Evolutionary conservation across 2,113 vertebrate species (phyloP), one percentile per base, ranked within the genome.

Genomic region (Prochilodus magdalenae): DNA sequence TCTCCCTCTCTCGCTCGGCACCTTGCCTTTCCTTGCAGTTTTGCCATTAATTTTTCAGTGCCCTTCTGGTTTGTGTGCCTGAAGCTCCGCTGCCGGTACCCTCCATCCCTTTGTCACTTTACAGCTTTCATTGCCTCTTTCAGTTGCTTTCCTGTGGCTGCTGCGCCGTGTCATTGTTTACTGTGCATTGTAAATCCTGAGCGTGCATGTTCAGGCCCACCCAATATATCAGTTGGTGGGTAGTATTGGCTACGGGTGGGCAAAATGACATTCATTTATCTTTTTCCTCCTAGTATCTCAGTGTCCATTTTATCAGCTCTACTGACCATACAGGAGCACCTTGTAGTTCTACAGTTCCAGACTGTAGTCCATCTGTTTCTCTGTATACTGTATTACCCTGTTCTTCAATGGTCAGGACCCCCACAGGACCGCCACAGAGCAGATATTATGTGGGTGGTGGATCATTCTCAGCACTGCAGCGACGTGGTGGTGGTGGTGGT

Each of bases 31-130:
- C 71, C 67, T 49, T 70, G 89, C 87, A 84, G 89, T 93, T 24
- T 89, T 89, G 86, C 70, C 94, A 94, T 94, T 86, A 93, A 94
- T 94, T 91, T 94, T 94, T 94, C 90, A 94, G 90, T 89, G 90
- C 90, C 93, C 93, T 91, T 94, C 93, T 93, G 91, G 86, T 88
- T 88, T 72, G 72, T 85, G 87, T 91, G 90, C 90, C 91, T 69
- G 87, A 87, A 91, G 65, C 82, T 55, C 55, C 87, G 85, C 55
- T 84, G 71, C 86, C 87, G 85, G 77, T 77, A 73, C 84, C 74
- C 75, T 66, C 59, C 67, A 81, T 55, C 70, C 69, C 51, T 79
- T 82, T 86, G 86, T 90, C 86, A 83, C 87, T 89, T 86, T 82
- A 83, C 84, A 78, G 89, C 83, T 78, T 84, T 83, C 26, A 85